Percentiles rank a stretch among this genome's conserved stretches.
Evolutionary conservation across 2,797 vertebrate species (phyloP).

Genomic region (Iguana delicatissima): DNA sequence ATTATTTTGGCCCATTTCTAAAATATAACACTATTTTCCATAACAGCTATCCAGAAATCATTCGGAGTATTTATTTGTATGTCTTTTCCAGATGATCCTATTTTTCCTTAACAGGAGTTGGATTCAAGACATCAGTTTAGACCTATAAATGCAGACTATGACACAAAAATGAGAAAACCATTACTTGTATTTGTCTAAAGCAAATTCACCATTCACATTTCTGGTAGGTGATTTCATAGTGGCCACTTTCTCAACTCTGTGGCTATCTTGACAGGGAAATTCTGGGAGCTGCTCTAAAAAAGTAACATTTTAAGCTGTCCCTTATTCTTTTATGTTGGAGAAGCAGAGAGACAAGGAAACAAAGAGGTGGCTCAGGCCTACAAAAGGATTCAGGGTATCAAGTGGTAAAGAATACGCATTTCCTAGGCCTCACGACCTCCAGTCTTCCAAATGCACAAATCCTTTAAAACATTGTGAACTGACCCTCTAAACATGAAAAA

Average conservation of each 20-base stretch:
- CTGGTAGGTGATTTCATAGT: not conserved
- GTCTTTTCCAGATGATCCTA: slow-evolving; percentile 9
- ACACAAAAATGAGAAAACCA: not conserved
- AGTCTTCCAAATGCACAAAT: not conserved
- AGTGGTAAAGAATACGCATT: not conserved
- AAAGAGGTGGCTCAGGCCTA: not conserved
- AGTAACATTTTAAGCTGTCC: no score
- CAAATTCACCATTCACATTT: not conserved
- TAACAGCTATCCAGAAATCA: not conserved
- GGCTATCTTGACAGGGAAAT: not conserved
- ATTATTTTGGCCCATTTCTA: not conserved
- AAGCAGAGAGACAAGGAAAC: not conserved
- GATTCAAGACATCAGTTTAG: no score
- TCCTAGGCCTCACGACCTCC: not conserved
- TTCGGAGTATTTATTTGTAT: not conserved
- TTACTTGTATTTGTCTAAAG: not conserved
- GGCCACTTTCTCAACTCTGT: not conserved
- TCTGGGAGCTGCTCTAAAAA: not conserved
- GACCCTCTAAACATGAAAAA: not conserved
- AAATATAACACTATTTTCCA: not conserved
- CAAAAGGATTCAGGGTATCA: not conserved
- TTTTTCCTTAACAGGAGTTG: not conserved
- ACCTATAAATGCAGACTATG: not conserved
- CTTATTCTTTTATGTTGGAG: not conserved
- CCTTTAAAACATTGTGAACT: not conserved